These are phyloP conservation scores for Cryptoblepharus egeriae DNA, from an alignment of 2,797 vertebrate genomes.

Conservation along the genomic window DNA sequence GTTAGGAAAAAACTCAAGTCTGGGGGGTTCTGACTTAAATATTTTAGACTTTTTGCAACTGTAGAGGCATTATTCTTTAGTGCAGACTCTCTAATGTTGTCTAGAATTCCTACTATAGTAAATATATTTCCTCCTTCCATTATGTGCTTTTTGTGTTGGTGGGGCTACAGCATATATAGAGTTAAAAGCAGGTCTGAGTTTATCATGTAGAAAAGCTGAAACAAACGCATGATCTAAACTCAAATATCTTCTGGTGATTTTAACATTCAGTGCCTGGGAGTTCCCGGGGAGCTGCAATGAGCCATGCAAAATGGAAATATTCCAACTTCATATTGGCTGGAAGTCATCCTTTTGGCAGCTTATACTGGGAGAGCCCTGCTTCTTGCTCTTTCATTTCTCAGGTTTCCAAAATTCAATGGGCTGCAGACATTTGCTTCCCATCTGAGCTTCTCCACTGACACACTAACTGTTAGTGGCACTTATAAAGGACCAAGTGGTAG, in stretches of 20 bases:
- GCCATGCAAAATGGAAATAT: conserved; percentile 24
- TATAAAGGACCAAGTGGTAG: background rate
- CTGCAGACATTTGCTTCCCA: conserved; percentile 14
- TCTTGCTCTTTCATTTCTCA: conserved; percentile 23
- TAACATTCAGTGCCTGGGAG: background rate
- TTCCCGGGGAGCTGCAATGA: conserved; percentile 13
- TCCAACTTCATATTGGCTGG: conserved; percentile 23
- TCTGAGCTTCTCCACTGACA: background rate
- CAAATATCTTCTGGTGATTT: conserved; percentile 11
- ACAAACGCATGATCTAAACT: background rate
- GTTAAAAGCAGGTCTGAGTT: background rate
- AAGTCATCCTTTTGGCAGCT: conserved; percentile 17
- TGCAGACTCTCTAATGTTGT: no score
- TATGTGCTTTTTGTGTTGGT: background rate
- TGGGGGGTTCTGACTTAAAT: no score
- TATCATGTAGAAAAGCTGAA: background rate
- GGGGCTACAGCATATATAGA: background rate
- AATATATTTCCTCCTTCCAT: background rate
- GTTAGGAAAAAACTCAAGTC: no score
- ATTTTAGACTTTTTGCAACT: no score
- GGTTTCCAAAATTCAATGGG: conserved; percentile 37
- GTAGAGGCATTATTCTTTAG: no score
- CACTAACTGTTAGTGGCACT: background rate
- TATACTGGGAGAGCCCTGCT: background rate
- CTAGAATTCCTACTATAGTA: background rate